Evolutionary conservation across 37 sponge, comb jelly and placozoan genomes (phyloP), one percentile per base, ranked within the genome.

Genomic region (Dysidea cf. avara): DNA sequence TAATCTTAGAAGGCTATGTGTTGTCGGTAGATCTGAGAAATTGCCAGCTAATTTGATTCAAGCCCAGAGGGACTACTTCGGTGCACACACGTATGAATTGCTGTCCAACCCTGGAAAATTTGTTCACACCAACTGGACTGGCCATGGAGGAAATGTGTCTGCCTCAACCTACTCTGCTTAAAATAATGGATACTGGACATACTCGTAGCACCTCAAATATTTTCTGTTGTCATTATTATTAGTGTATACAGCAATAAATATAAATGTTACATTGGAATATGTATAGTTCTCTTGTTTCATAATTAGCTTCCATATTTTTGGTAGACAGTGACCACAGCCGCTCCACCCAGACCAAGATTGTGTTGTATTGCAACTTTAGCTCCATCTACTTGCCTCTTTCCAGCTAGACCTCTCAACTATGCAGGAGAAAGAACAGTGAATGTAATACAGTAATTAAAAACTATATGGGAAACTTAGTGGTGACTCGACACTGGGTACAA

Each of bases 11-110:
- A 13, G 12, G 24, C 16, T 28, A 11, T 61, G 12, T 61, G 12
- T 69, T 4, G 11, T 30, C n/a, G 25, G 25, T 43, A 93, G 94
- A 34, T 78, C 83, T 30, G 89, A 68, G 53, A 21, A 55, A 35
- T 62, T 97, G 7, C 98, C 98, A 24, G 98, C 98, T 20, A 97
- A 97, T 69, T 84, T 97, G 52, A 87, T 97, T 49, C 98, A 97
- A 59, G 98, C 98, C n/a, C 98, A 97, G 79, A 29, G 98, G 3
- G 98, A 97, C 81, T 97, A 97, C 81, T 97, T 97, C 61, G 98
- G 98, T 31, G 98, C 98, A 46, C 98, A 97, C 80, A 97, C 98
- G 31, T 97, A 97, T 71, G 94, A 97, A 69, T 81, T 93, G 39
- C 84, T 93, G 34, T 57, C 75, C 40, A 69, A 84, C 11, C 94